These are phyloP conservation scores for Drosophila sulfurigaster DNA, from an alignment of 1,140 invertebrate species.

Conservation along the genomic window DNA sequence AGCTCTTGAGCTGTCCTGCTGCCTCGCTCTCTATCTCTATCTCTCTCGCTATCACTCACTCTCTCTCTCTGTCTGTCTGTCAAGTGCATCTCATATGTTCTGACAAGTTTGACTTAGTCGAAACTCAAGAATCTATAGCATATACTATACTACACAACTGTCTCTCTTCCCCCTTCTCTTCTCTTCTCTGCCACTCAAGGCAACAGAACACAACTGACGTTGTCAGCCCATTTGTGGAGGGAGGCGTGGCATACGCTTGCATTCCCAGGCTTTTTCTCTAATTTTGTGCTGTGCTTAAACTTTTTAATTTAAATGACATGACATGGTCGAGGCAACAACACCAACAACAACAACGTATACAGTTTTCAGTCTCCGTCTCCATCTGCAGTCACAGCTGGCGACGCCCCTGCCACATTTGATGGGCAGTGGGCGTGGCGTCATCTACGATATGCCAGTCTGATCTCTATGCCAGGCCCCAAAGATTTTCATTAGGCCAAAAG, in stretches of 20 bases:
- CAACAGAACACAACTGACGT: conserved; percentile 46
- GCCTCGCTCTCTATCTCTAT: conserved; percentile 31
- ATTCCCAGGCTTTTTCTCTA: conserved; percentile 40
- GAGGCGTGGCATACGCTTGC: conserved; percentile 57
- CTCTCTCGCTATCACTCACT: not conserved
- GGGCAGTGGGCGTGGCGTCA: conserved; percentile 63
- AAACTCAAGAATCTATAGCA: conserved; percentile 70
- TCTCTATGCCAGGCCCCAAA: conserved; percentile 63
- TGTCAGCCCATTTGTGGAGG: conserved; percentile 14
- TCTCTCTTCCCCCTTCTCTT: not conserved
- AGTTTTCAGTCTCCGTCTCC: not conserved
- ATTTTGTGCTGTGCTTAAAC: conserved; percentile 62
- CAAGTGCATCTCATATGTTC: conserved; percentile 56
- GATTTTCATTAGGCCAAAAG: conserved; percentile 64
- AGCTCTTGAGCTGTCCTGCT: conserved; percentile 14
- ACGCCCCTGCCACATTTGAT: conserved; percentile 73
- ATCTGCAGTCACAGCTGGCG: conserved; percentile 19
- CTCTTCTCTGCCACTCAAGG: not conserved
- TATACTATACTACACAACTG: conserved; percentile 15
- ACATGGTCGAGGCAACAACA: conserved; percentile 24
- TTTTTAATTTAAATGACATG: conserved; percentile 83
- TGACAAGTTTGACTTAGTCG: conserved; percentile 70
- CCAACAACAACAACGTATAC: too few relatives aligned
- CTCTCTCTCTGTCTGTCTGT: conserved; percentile 46
- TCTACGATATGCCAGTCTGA: conserved; percentile 54